Conservation (phyloP, 2,888 invertebrate genomes). For the Himalopsyche tibetana region DNA sequence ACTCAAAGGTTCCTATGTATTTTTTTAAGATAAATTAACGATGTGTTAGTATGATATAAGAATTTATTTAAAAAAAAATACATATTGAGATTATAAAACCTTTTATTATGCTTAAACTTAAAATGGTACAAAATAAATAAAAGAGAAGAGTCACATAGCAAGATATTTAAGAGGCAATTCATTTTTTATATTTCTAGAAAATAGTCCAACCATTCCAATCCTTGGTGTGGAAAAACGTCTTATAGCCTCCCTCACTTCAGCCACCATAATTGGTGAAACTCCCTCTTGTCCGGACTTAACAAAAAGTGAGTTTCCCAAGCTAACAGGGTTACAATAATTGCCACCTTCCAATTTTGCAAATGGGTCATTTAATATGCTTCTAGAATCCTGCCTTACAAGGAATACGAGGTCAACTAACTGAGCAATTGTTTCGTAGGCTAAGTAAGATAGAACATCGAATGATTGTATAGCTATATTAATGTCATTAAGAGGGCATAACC, state of each 20-base stretch:
- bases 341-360: conserved; percentile 82
- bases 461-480: conserved; percentile 80
- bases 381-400: conserved; percentile 86
- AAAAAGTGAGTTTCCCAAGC: conserved; percentile 77
- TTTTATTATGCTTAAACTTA: too few relatives aligned
- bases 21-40: too few relatives aligned
- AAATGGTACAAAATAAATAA: too few relatives aligned
- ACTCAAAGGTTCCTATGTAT: too few relatives aligned
- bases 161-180: conserved; percentile 61
- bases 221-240: conserved; percentile 83
- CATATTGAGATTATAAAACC: too few relatives aligned
- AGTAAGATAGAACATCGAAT: conserved; percentile 87
- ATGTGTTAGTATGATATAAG: too few relatives aligned
- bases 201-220: conserved; percentile 77
- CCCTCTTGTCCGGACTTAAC: conserved; percentile 80
- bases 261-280: conserved; percentile 84
- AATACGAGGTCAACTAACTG: conserved; percentile 91
- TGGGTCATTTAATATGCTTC: conserved; percentile 82
- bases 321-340: conserved; percentile 80
- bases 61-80: too few relatives aligned
- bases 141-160: conserved; percentile 58
- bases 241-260: conserved; percentile 90
- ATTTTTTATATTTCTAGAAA: conserved; percentile 74
- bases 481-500: conserved; percentile 81
- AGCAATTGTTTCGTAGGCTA: conserved; percentile 94